phyloP scores from a whole-genome alignment of 2,888 invertebrate species.

The Drosophila percnosoma region DNA sequence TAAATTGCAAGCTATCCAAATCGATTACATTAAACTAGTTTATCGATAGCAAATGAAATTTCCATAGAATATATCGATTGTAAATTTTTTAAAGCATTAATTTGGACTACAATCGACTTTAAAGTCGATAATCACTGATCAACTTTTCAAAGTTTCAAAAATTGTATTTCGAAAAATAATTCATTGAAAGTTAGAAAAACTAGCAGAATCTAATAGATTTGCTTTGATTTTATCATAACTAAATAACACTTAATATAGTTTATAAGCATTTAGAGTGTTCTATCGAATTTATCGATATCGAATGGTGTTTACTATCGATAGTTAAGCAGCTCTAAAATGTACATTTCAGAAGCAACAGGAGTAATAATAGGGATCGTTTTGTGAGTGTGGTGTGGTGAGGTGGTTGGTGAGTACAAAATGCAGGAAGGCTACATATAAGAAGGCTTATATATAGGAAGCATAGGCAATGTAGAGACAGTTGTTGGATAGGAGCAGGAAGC shows the following conservation, averaged over 20 bases:
- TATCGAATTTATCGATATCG: constrained; percentile 19
- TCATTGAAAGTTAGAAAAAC: not conserved
- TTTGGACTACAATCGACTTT: not conserved
- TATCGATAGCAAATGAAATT: not conserved
- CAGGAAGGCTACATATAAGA: constrained; percentile 49
- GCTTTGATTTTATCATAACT: not conserved
- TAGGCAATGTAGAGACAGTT: constrained; percentile 59
- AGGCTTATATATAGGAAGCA: constrained; percentile 54
- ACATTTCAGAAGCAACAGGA: constrained; percentile 34
- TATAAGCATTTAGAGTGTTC: not conserved
- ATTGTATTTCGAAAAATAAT: constrained; percentile 1
- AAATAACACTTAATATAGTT: not conserved
- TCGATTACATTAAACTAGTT: not conserved
- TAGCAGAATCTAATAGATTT: constrained; percentile 2
- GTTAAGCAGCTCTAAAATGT: constrained; percentile 42
- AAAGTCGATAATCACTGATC: not conserved
- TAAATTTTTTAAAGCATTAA: not conserved
- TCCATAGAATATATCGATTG: not conserved
- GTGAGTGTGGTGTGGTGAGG: constrained; percentile 50
- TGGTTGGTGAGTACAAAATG: constrained; percentile 55
- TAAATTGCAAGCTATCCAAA: not conserved
- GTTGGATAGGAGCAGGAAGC: constrained; percentile 47
- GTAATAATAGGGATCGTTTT: constrained; percentile 24
- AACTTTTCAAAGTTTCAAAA: not conserved
- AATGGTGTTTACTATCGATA: constrained; percentile 22